phyloP scores from a whole-genome alignment of 2,797 vertebrate species.

The Anomalospiza imberbis region DNA sequence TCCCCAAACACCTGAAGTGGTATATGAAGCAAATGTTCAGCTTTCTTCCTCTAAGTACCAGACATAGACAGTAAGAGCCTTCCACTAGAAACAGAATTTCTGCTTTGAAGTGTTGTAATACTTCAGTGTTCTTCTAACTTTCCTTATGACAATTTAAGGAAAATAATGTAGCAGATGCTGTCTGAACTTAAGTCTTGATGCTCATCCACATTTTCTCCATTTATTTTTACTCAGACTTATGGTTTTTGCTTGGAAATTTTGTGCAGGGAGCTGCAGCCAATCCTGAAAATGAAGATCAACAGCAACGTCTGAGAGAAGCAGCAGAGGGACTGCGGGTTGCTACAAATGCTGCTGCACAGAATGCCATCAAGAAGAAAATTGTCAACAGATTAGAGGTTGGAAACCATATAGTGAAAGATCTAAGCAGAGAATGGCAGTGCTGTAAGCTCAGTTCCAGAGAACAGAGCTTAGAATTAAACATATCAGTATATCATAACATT shows the following conservation, averaged over 20 bases:
- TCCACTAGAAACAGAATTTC: background rate
- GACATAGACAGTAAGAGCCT: background rate
- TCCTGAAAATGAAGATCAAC: slow-evolving; percentile 97
- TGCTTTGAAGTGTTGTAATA: background rate
- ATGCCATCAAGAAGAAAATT: slow-evolving; percentile 98
- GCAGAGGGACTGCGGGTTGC: slow-evolving; percentile 95
- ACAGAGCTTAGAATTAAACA: background rate
- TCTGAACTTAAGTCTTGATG: background rate
- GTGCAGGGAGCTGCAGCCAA: slow-evolving; percentile 95
- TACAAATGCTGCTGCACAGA: slow-evolving; percentile 97
- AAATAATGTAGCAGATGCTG: background rate
- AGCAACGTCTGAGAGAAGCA: slow-evolving; percentile 93
- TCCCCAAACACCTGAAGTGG: background rate
- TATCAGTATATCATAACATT: background rate
- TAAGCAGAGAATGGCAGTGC: background rate
- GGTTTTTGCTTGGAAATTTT: background rate
- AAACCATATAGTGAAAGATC: background rate
- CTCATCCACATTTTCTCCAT: background rate
- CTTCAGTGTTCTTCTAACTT: background rate
- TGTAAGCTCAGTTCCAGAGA: background rate
- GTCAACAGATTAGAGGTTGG: slow-evolving; percentile 94
- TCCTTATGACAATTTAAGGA: background rate
- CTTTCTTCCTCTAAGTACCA: background rate
- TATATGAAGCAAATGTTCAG: background rate
- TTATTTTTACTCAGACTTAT: background rate